Percentiles rank a stretch among this genome's conserved stretches.
Evolutionary conservation across 2,113 vertebrate genomes (phyloP).

Genomic region (Dolichotis patagonum): DNA sequence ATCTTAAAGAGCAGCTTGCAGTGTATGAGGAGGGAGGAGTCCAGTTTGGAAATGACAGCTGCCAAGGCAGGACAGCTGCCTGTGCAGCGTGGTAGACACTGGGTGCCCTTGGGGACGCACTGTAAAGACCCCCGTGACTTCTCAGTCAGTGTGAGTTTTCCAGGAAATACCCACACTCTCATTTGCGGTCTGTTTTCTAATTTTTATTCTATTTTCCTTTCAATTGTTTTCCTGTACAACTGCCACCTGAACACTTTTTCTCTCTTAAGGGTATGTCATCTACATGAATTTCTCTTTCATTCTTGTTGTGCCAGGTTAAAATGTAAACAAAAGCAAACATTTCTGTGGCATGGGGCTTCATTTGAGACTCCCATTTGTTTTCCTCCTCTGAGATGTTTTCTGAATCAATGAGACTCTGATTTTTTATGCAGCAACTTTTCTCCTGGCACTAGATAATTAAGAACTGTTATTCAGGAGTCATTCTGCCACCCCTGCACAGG

Average conservation of each 20-base stretch:
- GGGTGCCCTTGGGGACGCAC: accelerated
- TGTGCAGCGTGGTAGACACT: accelerated
- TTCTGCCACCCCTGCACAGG: not conserved
- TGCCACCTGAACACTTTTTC: not conserved
- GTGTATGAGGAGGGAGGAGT: not conserved
- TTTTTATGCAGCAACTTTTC: not conserved
- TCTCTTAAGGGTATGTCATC: not conserved
- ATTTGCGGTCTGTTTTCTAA: not conserved
- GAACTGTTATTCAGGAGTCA: not conserved
- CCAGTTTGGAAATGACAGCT: not conserved
- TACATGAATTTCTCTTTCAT: not conserved
- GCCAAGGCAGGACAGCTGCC: not conserved
- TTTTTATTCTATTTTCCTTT: not conserved
- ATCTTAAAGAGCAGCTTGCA: not conserved
- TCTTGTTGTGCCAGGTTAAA: not conserved
- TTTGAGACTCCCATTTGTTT: not conserved
- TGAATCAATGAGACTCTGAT: not conserved
- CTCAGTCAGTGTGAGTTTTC: not conserved
- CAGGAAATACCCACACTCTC: not conserved
- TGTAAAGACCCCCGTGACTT: not conserved
- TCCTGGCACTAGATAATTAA: not conserved
- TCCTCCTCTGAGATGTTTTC: slow-evolving; percentile 9
- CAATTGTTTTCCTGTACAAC: not conserved
- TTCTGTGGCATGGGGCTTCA: not conserved
- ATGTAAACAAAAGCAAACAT: not conserved